Conservation (phyloP, 2,888 invertebrate genomes). For the Alentia gelatinosa region DNA sequence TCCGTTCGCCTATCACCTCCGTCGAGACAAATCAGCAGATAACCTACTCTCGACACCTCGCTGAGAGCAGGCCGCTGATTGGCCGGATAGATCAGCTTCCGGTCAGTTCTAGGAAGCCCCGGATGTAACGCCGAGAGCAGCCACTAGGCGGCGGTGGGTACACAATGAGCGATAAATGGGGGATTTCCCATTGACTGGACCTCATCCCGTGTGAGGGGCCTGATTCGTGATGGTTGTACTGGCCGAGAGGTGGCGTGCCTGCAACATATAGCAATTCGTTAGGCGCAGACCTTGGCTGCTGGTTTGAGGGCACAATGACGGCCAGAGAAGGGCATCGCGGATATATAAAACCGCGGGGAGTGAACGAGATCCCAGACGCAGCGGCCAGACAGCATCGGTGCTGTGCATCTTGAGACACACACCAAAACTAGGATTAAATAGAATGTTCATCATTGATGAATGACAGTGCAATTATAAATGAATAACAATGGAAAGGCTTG, state of each 20-base stretch:
- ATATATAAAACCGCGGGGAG: too few species aligned
- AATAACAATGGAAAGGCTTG: too few species aligned
- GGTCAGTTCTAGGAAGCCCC: neutral
- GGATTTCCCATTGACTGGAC: neutral
- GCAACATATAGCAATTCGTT: neutral
- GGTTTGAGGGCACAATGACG: neutral
- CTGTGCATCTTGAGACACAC: too few species aligned
- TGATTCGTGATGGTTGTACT: neutral
- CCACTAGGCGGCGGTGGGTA: neutral
- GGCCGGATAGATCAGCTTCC: constrained; percentile 1
- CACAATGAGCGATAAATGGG: constrained; percentile 1
- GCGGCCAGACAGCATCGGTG: too few species aligned
- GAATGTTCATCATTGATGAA: too few species aligned
- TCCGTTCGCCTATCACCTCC: neutral
- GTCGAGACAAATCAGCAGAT: neutral
- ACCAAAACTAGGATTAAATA: too few species aligned
- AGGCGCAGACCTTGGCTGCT: neutral
- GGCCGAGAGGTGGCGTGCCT: neutral
- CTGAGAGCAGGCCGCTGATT: neutral
- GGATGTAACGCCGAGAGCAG: neutral
- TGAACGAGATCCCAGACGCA: too few species aligned
- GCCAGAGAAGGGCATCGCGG: neutral
- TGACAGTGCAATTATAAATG: too few species aligned
- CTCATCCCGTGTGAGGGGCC: neutral
- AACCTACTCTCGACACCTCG: neutral